Evolutionary conservation across 2,888 invertebrate species (phyloP).

Genomic region (Melanostoma mellinum): DNA sequence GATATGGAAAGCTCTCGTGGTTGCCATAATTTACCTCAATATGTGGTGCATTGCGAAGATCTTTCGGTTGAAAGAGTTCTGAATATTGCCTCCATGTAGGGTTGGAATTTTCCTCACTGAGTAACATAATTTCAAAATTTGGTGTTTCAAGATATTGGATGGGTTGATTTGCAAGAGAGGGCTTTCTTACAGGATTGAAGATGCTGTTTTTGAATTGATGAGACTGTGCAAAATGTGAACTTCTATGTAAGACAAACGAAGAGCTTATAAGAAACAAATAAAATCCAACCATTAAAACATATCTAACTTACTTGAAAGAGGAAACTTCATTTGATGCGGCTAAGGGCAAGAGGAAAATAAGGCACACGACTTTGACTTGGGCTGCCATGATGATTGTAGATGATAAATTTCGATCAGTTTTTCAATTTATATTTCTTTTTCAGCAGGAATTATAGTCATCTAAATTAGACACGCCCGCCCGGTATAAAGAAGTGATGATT

Average conservation of each 20-base stretch:
- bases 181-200: neutral
- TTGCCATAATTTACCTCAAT: slow-evolving; percentile 66
- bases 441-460: neutral
- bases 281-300: neutral
- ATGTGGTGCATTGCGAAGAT: slow-evolving; percentile 28
- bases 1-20: slow-evolving; percentile 9
- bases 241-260: slow-evolving; percentile 3
- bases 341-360: slow-evolving; percentile 9
- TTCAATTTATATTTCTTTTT: slow-evolving; percentile 22
- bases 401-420: neutral
- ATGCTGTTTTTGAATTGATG: slow-evolving; percentile 12
- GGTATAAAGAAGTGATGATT: too few relatives aligned
- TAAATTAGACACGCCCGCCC: slow-evolving; percentile 23
- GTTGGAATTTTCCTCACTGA: slow-evolving; percentile 51
- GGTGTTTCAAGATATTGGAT: slow-evolving; percentile 61
- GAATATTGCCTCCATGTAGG: slow-evolving; percentile 61
- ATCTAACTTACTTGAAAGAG: slow-evolving; percentile 26
- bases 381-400: slow-evolving; percentile 31
- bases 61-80: slow-evolving; percentile 50
- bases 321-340: slow-evolving; percentile 29
- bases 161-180: slow-evolving; percentile 3
- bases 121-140: slow-evolving; percentile 57
- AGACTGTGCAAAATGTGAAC: neutral
- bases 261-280: neutral
- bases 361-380: slow-evolving; percentile 9